Evolutionary conservation across 2,888 invertebrate species (phyloP).

Genomic region (Drosophila niveifrons): DNA sequence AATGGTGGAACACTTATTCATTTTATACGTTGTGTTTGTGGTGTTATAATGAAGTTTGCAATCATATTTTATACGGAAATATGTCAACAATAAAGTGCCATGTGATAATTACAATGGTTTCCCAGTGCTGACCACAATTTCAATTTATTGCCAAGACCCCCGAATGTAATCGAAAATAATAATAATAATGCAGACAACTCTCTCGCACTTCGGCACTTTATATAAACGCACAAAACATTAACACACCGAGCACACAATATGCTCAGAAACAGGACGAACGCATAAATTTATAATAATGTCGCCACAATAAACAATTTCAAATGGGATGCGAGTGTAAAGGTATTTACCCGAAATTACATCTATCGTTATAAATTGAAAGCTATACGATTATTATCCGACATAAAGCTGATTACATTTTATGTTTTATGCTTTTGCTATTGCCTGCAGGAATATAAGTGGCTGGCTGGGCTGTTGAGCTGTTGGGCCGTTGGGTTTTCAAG

Average conservation of each 20-base stretch:
- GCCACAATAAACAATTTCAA: background rate
- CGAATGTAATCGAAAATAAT: background rate
- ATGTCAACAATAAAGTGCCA: background rate
- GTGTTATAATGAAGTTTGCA: slow-evolving; percentile 5
- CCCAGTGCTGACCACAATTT: slow-evolving; percentile 4
- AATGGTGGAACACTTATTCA: background rate
- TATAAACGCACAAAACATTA: slow-evolving; percentile 8
- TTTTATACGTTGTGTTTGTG: background rate
- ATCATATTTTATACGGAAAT: background rate
- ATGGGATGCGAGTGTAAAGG: background rate
- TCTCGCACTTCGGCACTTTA: background rate
- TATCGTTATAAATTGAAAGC: slow-evolving; percentile 1
- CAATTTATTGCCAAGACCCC: slow-evolving; percentile 8
- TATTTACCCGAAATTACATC: background rate
- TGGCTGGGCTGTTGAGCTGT: background rate
- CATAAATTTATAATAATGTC: slow-evolving; percentile 4
- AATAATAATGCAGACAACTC: slow-evolving; percentile 2
- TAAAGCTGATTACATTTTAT: slow-evolving; percentile 7
- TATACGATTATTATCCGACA: slow-evolving; percentile 5
- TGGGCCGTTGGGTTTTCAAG: background rate
- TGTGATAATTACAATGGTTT: slow-evolving; percentile 3
- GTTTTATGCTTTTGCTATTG: background rate
- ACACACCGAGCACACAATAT: background rate
- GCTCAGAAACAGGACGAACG: background rate
- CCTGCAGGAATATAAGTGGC: slow-evolving; percentile 2